phyloP scores from a whole-genome alignment of 1,140 invertebrate genomes.

The Polypedilum pembai region DNA sequence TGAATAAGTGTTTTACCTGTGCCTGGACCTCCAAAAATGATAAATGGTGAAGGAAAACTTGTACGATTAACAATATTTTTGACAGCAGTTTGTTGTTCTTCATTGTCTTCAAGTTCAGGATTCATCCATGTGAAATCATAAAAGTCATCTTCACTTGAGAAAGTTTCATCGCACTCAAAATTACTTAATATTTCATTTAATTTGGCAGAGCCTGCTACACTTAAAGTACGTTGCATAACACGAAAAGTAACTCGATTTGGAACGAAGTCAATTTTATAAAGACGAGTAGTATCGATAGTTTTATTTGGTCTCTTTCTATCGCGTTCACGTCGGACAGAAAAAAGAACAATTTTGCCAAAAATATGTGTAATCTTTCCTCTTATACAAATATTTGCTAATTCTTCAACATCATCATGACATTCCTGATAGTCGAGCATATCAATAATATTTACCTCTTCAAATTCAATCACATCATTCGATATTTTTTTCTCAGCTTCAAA shows the following conservation, averaged over 20 bases:
- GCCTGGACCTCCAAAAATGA: constrained; percentile 67
- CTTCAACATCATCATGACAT: not conserved
- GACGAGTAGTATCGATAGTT: not conserved
- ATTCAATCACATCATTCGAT: not conserved
- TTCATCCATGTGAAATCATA: not conserved
- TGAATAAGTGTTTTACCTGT: constrained; percentile 79
- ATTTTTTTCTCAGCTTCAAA: not conserved
- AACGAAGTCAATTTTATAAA: not conserved
- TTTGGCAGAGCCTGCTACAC: not conserved
- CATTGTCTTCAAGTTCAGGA: constrained; percentile 45
- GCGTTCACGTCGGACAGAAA: not conserved
- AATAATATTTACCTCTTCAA: not conserved
- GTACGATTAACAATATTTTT: constrained; percentile 52
- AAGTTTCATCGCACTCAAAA: not conserved
- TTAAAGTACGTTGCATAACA: not conserved
- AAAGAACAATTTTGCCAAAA: not conserved
- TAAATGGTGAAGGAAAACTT: constrained; percentile 58
- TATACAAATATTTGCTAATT: not conserved
- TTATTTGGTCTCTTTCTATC: not conserved
- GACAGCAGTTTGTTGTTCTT: constrained; percentile 57
- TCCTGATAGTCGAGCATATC: not conserved
- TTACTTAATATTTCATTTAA: not conserved
- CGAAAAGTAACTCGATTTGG: not conserved
- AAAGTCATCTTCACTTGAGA: not conserved
- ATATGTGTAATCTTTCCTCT: not conserved